Percentiles rank a stretch among this genome's conserved stretches.
These are phyloP conservation scores for Toxotes chatareus DNA, from an alignment of 2,113 vertebrate genomes.

Conservation along the genomic window DNA sequence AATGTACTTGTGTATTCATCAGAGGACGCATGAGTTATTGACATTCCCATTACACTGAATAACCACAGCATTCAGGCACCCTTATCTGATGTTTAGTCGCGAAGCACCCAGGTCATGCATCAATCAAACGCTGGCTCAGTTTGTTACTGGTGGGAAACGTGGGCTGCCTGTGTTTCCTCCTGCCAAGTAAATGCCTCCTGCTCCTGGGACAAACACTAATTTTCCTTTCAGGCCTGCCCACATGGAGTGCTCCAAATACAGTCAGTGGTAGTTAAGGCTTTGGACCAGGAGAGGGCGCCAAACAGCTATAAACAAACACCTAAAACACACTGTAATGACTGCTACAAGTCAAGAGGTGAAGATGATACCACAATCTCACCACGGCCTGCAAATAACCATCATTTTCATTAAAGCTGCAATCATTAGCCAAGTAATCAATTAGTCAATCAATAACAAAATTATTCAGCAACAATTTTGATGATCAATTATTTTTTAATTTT, in stretches of 20 bases:
- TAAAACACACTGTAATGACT: too few species aligned
- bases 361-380: neutral
- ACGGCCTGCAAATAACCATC: neutral
- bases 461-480: too few species aligned
- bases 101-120: constrained; percentile 37
- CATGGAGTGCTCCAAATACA: neutral
- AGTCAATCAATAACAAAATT: neutral
- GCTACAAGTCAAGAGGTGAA: neutral
- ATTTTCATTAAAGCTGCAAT: neutral
- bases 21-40: constrained; percentile 49
- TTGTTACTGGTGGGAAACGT: constrained; percentile 35
- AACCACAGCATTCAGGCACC: constrained; percentile 32
- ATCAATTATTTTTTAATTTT: too few species aligned
- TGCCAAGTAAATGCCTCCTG: constrained; percentile 23
- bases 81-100: constrained; percentile 28
- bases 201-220: constrained; percentile 7
- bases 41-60: constrained; percentile 59
- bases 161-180: constrained; percentile 22
- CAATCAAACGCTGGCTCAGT: constrained; percentile 37
- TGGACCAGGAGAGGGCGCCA: constrained; percentile 58
- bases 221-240: neutral
- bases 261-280: neutral
- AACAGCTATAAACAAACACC: neutral
- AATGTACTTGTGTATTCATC: constrained; percentile 45
- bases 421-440: neutral